These are phyloP conservation scores for Pelecanoides urinatrix DNA, from an alignment of 2,113 vertebrate genomes.

Conservation along the genomic window DNA sequence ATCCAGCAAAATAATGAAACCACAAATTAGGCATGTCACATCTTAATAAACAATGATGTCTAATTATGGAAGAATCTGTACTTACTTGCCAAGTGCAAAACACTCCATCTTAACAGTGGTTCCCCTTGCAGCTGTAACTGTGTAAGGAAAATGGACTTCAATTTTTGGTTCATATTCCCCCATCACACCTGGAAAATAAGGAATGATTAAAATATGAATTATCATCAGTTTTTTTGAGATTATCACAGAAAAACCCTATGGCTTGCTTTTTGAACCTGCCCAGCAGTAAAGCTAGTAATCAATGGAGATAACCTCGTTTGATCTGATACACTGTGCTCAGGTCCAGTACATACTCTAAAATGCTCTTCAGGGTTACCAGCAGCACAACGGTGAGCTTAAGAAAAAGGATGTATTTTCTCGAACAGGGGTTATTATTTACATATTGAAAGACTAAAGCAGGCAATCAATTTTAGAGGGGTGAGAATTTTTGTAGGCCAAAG, in stretches of 20 bases:
- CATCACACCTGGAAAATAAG: slow-evolving; percentile 89
- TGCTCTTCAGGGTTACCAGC: neutral
- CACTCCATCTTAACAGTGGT: slow-evolving; percentile 92
- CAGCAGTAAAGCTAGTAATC: neutral
- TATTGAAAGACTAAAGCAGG: neutral
- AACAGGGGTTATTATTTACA: neutral
- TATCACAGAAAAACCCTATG: neutral
- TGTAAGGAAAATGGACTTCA: slow-evolving; percentile 93
- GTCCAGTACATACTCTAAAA: neutral
- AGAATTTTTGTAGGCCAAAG: neutral
- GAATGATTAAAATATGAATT: slow-evolving; percentile 56
- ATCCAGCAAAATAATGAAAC: slow-evolving; percentile 43
- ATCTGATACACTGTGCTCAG: neutral
- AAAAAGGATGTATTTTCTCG: neutral
- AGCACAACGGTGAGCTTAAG: neutral
- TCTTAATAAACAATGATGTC: slow-evolving; percentile 57
- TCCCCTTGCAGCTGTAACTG: slow-evolving; percentile 88
- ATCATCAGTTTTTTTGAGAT: neutral
- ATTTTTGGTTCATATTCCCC: slow-evolving; percentile 99
- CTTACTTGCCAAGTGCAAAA: slow-evolving; percentile 98
- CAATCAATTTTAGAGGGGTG: neutral
- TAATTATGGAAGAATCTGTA: slow-evolving; percentile 71
- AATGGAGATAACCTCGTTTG: neutral
- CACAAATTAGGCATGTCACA: slow-evolving; percentile 17
- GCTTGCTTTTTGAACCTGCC: neutral